Evolutionary conservation across 1,140 invertebrate species (phyloP).

Genomic region (Cardiocondyla obscurior): DNA sequence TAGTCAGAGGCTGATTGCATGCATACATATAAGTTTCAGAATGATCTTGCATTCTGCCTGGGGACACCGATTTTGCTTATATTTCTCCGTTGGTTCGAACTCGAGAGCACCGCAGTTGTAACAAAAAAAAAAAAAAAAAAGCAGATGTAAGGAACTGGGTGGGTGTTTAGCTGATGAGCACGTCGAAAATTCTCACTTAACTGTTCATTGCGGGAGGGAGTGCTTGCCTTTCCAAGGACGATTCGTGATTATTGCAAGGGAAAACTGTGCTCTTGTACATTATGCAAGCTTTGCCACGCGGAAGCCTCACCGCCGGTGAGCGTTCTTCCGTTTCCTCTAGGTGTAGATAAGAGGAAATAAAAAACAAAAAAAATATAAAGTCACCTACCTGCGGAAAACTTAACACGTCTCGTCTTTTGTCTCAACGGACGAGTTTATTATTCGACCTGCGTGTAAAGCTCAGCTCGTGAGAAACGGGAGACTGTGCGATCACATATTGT

Average conservation of each 20-base stretch:
- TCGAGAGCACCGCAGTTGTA: neutral
- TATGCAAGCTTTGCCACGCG: neutral
- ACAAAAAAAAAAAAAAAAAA: neutral
- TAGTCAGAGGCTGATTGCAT: conserved; percentile 14
- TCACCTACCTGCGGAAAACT: conserved; percentile 66
- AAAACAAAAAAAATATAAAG: conserved; percentile 55
- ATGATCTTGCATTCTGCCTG: neutral
- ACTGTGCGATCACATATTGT: conserved; percentile 7
- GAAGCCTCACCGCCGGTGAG: too few species aligned
- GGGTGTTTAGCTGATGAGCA: neutral
- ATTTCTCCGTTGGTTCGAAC: neutral
- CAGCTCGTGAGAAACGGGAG: neutral
- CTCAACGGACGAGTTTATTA: conserved; percentile 41
- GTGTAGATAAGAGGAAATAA: too few species aligned
- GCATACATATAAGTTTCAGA: conserved; percentile 42
- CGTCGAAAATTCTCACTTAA: neutral
- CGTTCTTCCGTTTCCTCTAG: conserved; percentile 12
- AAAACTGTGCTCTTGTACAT: neutral
- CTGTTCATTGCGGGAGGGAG: neutral
- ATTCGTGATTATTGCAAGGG: conserved; percentile 13
- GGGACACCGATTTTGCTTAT: neutral
- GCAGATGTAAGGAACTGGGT: conserved; percentile 15
- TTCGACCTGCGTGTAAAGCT: conserved; percentile 37
- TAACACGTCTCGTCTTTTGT: conserved; percentile 36
- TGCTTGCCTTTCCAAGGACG: neutral